phyloP scores from a whole-genome alignment of 1,140 invertebrate genomes.

The Drosophila serrata region DNA sequence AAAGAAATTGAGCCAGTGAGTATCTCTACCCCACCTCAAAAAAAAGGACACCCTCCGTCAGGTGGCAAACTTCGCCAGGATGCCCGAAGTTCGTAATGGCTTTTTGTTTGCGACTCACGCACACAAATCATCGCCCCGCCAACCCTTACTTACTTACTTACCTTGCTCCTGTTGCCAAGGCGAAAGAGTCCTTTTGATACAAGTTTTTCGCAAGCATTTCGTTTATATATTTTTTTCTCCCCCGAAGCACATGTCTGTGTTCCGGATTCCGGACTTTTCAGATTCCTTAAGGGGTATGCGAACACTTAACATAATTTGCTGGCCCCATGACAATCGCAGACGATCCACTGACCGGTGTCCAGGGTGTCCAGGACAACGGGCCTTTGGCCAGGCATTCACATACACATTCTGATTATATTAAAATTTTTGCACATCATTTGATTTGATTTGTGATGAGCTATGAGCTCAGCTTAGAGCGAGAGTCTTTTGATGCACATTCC shows the following conservation, averaged over 20 bases:
- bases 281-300: slow-evolving; percentile 7
- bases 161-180: slow-evolving; percentile 39
- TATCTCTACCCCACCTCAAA: slow-evolving; percentile 13
- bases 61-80: slow-evolving; percentile 32
- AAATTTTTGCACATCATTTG: slow-evolving; percentile 74
- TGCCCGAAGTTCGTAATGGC: slow-evolving; percentile 64
- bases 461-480: slow-evolving; percentile 6
- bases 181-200: slow-evolving; percentile 47
- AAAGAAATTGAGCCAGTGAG: slow-evolving; percentile 29
- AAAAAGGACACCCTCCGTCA: slow-evolving; percentile 15
- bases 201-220: slow-evolving; percentile 48
- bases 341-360: slow-evolving; percentile 42
- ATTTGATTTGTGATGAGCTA: slow-evolving; percentile 43
- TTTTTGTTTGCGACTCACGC: slow-evolving; percentile 64
- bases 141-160: slow-evolving; percentile 32
- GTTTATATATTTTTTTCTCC: background rate
- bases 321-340: slow-evolving; percentile 53
- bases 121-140: slow-evolving; percentile 43
- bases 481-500: slow-evolving; percentile 12
- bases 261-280: background rate
- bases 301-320: slow-evolving; percentile 62
- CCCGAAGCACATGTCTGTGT: slow-evolving; percentile 6
- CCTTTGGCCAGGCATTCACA: background rate
- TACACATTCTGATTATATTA: slow-evolving; percentile 60
- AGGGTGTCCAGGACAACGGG: slow-evolving; percentile 67